Evolutionary conservation across 2,888 invertebrate species (phyloP).

Genomic region (Mesorhabditis sp.): DNA sequence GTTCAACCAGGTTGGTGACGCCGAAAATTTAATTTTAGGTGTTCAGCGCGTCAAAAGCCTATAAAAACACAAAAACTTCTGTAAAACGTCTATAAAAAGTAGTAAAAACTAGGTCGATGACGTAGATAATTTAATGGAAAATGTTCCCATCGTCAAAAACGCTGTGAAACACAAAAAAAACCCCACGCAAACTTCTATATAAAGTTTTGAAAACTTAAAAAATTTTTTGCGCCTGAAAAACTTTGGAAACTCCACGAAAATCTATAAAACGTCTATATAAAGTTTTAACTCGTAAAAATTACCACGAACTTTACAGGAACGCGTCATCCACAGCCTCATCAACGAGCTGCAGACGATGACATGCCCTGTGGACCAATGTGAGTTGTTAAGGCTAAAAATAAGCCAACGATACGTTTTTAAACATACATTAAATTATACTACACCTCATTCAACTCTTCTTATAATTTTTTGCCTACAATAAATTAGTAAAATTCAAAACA

Average conservation of each 20-base stretch:
- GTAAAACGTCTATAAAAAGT: not conserved
- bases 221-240: not conserved
- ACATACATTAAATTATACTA: too few relatives aligned
- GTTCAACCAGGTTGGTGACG: slow-evolving; percentile 26
- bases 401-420: too few relatives aligned
- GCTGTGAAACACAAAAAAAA: not conserved
- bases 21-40: not conserved
- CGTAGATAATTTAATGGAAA: too few relatives aligned
- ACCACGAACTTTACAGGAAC: slow-evolving; percentile 24
- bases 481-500: too few relatives aligned
- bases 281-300: too few relatives aligned
- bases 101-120: not conserved
- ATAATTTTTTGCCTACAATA: too few relatives aligned
- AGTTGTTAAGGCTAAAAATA: not conserved
- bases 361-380: slow-evolving; percentile 36
- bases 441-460: too few relatives aligned
- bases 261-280: too few relatives aligned
- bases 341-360: slow-evolving; percentile 42
- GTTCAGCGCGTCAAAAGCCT: too few relatives aligned
- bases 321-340: slow-evolving; percentile 38
- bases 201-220: not conserved
- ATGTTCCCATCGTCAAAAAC: too few relatives aligned
- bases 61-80: not conserved
- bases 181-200: not conserved
- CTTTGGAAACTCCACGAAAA: not conserved